Percentiles rank a stretch among this genome's conserved stretches.
Evolutionary conservation across 2,797 vertebrate genomes (phyloP).

Genomic region (Percopsis omiscomaycus): DNA sequence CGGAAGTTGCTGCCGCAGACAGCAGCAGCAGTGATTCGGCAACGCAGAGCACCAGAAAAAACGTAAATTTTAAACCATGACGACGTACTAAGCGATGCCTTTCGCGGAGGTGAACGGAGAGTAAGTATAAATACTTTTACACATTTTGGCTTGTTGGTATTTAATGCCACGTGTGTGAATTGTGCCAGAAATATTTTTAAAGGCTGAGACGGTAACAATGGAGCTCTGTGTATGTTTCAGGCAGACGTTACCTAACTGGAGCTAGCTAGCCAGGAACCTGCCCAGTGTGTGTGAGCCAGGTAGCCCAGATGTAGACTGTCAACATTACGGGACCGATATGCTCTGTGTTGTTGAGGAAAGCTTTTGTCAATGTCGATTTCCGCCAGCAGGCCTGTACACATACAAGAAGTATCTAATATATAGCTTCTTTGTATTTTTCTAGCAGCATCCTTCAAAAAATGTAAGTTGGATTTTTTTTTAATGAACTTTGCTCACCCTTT

Average conservation of each 20-base stretch:
- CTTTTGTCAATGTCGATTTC: no score
- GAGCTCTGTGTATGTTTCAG: constrained; percentile 66
- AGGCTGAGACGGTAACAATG: constrained; percentile 78
- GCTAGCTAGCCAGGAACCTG: constrained; percentile 66
- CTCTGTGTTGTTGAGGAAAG: no score
- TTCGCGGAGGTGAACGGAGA: constrained; percentile 74
- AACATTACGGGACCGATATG: constrained; percentile 18
- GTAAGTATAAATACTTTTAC: constrained; percentile 73
- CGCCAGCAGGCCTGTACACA: no score
- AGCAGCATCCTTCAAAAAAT: no score
- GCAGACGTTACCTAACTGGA: constrained; percentile 43
- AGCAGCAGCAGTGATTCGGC: constrained; percentile 85
- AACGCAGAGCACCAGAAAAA: constrained; percentile 71
- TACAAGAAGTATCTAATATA: no score
- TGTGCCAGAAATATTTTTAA: constrained; percentile 41
- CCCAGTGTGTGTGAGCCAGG: constrained; percentile 38
- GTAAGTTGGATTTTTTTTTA: no score
- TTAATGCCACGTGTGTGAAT: constrained; percentile 34
- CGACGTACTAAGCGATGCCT: constrained; percentile 76
- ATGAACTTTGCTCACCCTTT: no score
- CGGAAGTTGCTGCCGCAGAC: constrained; percentile 83
- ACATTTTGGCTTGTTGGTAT: constrained; percentile 14
- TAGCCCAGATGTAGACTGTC: constrained; percentile 57
- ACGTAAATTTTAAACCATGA: constrained; percentile 75
- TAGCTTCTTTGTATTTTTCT: no score